These are phyloP conservation scores for Acleris cristana DNA, from an alignment of 2,888 invertebrate species.

Conservation along the genomic window DNA sequence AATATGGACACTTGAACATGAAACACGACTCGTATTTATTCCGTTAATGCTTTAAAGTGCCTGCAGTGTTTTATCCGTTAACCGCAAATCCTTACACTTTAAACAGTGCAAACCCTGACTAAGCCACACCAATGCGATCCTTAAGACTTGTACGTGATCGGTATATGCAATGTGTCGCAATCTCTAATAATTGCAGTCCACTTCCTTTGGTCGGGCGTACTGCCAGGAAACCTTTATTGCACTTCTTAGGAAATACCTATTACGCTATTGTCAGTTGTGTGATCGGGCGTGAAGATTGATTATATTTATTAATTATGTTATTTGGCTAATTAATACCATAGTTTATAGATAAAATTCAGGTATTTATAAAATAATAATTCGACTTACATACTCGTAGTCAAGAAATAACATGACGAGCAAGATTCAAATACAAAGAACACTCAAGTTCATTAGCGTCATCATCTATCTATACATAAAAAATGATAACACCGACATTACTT, in stretches of 20 bases:
- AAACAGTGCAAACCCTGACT: conserved; percentile 16
- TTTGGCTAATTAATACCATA: not conserved
- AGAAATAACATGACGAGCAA: too few species aligned
- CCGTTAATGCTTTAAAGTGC: not conserved
- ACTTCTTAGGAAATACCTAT: conserved; percentile 46
- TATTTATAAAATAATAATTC: too few species aligned
- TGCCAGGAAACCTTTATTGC: conserved; percentile 58
- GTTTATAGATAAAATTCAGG: not conserved
- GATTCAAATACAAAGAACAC: not conserved
- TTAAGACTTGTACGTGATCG: conserved; percentile 48
- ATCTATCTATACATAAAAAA: conserved; percentile 3
- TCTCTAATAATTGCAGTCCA: conserved; percentile 44
- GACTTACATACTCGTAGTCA: too few species aligned
- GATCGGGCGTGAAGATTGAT: conserved; percentile 4
- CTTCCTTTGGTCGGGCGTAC: conserved; percentile 46
- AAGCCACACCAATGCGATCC: conserved; percentile 32
- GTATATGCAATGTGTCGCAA: conserved; percentile 48
- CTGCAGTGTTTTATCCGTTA: not conserved
- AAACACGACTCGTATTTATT: conserved; percentile 7
- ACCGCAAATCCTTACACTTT: conserved; percentile 2
- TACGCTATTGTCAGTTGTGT: conserved; percentile 46
- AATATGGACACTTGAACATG: too few species aligned
- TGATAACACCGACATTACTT: conserved; percentile 30
- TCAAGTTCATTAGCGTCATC: conserved; percentile 11
- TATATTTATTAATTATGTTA: not conserved